Conservation (phyloP, 1,140 invertebrate genomes). For the Paralvinella palmiformis region DNA sequence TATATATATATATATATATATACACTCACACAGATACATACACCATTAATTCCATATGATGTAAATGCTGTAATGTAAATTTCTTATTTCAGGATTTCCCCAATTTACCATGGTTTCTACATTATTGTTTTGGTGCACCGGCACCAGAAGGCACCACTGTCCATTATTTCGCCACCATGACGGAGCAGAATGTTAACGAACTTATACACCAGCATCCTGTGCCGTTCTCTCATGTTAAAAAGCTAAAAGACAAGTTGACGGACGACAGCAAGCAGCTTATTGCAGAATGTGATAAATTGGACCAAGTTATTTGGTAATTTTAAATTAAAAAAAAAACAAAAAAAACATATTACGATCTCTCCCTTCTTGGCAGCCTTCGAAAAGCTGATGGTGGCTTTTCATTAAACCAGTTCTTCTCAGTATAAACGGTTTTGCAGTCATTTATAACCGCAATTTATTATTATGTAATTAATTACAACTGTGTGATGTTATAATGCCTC, state of each 20-base stretch:
- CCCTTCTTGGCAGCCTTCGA: too few relatives aligned
- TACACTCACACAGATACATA: too few relatives aligned
- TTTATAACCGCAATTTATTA: too few relatives aligned
- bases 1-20: too few relatives aligned
- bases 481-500: too few relatives aligned
- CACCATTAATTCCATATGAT: conserved; percentile 2
- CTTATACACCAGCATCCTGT: conserved; percentile 28
- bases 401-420: too few relatives aligned
- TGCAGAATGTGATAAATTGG: conserved; percentile 31
- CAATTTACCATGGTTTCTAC: conserved; percentile 40
- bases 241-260: conserved; percentile 27
- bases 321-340: too few relatives aligned
- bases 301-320: conserved; percentile 40
- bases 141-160: conserved; percentile 29
- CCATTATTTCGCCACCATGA: conserved; percentile 26
- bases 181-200: conserved; percentile 35
- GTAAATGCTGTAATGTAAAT: neutral
- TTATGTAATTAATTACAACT: too few relatives aligned
- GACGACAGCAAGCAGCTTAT: conserved; percentile 31
- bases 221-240: conserved; percentile 35
- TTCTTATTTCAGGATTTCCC: conserved; percentile 34
- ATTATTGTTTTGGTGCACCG: conserved; percentile 34
- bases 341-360: too few relatives aligned
- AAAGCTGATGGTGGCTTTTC: too few relatives aligned
- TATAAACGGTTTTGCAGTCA: too few relatives aligned